These are phyloP conservation scores for Drosophila multiciliata DNA, from an alignment of 2,888 invertebrate species.

Conservation along the genomic window DNA sequence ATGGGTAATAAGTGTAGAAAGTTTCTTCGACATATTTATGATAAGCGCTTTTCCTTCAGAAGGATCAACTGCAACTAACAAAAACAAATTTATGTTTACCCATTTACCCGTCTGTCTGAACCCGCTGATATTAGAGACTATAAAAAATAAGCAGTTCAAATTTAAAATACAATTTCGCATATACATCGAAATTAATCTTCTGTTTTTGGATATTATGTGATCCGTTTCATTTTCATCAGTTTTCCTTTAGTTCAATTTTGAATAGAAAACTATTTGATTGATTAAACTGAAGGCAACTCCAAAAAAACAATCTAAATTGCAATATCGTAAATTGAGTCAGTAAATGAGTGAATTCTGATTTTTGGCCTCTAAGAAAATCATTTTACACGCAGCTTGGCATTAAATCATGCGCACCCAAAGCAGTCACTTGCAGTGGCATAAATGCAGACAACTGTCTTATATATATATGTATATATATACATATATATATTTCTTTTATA, in stretches of 20 bases:
- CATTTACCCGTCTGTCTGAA: neutral
- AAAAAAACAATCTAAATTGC: neutral
- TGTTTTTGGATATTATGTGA: neutral
- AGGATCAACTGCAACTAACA: neutral
- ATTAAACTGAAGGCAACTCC: neutral
- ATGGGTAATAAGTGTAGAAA: neutral
- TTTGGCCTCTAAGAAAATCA: conserved; percentile 48
- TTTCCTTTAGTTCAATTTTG: neutral
- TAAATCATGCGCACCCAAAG: conserved; percentile 49
- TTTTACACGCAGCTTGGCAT: conserved; percentile 49
- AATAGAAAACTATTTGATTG: neutral
- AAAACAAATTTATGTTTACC: too few relatives aligned
- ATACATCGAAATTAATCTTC: neutral
- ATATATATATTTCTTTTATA: neutral
- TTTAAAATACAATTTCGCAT: neutral
- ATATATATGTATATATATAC: conserved; percentile 2
- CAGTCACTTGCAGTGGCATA: neutral
- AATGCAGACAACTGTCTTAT: neutral
- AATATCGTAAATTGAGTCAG: neutral
- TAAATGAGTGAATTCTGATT: conserved; percentile 3
- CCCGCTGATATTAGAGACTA: neutral
- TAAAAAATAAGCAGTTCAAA: neutral
- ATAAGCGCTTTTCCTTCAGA: neutral
- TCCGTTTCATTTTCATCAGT: neutral
- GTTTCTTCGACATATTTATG: neutral